Percentiles rank a stretch among this genome's conserved stretches.
Conservation (phyloP, 2,113 vertebrate genomes). For the Labrus mixtus region DNA sequence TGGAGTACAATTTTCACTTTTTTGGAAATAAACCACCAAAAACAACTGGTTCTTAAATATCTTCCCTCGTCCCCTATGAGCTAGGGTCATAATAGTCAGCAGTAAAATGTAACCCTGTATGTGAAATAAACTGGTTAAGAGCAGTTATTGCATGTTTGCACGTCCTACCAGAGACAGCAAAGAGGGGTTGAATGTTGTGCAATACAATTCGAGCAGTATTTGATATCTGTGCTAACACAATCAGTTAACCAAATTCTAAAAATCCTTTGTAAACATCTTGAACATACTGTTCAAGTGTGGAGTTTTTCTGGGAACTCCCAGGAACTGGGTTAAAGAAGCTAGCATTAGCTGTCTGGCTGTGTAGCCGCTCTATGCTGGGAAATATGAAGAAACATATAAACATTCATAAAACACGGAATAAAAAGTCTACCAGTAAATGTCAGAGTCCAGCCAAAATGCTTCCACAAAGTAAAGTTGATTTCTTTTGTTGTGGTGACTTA, state of each 20-base stretch:
- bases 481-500: constrained; percentile 34
- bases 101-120: neutral
- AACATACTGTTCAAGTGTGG: neutral
- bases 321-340: neutral
- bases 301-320: neutral
- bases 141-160: neutral
- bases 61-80: too few species aligned
- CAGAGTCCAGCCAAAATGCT: neutral
- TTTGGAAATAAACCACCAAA: too few species aligned
- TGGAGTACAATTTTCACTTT: too few species aligned
- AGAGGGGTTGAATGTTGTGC: neutral
- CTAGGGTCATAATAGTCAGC: too few species aligned
- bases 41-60: too few species aligned
- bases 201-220: neutral
- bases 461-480: constrained; percentile 1
- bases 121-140: neutral
- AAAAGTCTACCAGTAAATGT: constrained; percentile 14
- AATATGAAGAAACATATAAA: constrained; percentile 25
- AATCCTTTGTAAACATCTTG: neutral
- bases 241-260: neutral
- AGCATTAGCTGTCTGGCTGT: neutral
- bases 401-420: constrained; percentile 17
- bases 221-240: constrained; percentile 5
- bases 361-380: constrained; percentile 5
- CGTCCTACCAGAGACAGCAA: neutral